Base-by-base conservation (phyloP, 2,113 vertebrate species). In the Thunnus maccoyii region DNA sequence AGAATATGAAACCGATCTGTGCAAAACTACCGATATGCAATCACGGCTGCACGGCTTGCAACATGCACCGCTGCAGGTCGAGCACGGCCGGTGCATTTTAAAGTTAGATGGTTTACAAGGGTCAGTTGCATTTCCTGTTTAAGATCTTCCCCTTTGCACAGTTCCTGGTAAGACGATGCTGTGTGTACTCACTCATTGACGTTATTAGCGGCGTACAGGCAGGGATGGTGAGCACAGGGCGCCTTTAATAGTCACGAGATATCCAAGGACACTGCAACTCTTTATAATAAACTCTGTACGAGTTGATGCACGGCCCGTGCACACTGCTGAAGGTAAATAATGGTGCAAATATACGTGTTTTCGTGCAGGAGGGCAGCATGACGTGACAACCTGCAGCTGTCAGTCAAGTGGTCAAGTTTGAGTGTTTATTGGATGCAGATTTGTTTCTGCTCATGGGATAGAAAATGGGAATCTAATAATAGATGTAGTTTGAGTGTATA, bases 121-220 rank as follows among this genome's bases (percentile, higher is more conserved):
- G 95, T 95, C 96, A 96, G 95, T 96, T 97, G 96, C 96, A 96
- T 97, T 97, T 98, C 97, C 96, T 97, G 96, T 97, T 97, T 94
- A 90, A 95, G 95, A 86, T 95, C 93, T 96, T 94, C 94, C 93
- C 92, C 95, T 95, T 90, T 94, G 91, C 94, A 96, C 93, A 96
- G 96, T 96, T 97, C 96, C 96, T 97, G 94, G 96, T 95, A 93
- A 96, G 96, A 93, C 96, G 95, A 95, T 94, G 95, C 95, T 94
- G 75, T 87, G 91, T 88, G 78, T 66, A 71, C 94, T 93, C 95
- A 89, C 94, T 94, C 94, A 87, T 90, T 92, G 93, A 93, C 94
- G 95, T 89, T 95, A 89, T 94, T 95, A 92, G 96, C 94, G 83
- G 95, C 95, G 93, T 54, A 32, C 72, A 70, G 90, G 87, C 93